phyloP scores from a whole-genome alignment of 2,113 vertebrate genomes.

The Oreocharis arfaki region DNA sequence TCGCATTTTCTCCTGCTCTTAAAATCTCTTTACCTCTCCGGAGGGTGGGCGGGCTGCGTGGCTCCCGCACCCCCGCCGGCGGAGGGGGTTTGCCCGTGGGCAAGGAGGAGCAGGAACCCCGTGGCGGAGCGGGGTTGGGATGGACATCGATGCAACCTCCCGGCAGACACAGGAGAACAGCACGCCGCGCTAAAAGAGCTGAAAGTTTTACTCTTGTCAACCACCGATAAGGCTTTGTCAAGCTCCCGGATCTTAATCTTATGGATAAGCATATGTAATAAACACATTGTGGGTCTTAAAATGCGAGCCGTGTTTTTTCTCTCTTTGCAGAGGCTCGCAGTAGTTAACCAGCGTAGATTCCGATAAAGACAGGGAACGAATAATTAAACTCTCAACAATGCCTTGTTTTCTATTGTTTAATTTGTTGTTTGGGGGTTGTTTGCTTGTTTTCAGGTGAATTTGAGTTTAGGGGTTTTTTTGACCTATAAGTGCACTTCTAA shows the following conservation, averaged over 20 bases:
- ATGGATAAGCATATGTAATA: neutral
- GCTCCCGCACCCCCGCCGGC: rapidly evolving
- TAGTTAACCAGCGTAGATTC: neutral
- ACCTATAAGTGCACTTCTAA: neutral
- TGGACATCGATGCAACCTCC: neutral
- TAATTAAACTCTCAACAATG: neutral
- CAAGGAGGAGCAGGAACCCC: neutral
- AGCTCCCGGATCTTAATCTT: neutral
- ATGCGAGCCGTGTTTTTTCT: neutral
- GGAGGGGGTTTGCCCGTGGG: neutral
- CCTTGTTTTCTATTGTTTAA: neutral
- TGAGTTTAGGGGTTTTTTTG: rapidly evolving
- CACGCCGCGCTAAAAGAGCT: rapidly evolving
- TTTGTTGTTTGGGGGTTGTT: neutral
- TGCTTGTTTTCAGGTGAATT: neutral
- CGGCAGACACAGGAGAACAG: neutral
- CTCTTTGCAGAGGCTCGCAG: neutral
- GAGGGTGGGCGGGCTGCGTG: neutral
- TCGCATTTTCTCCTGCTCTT: neutral
- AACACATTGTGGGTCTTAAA: neutral
- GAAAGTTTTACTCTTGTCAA: neutral
- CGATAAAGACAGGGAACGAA: neutral
- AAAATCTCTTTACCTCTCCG: neutral
- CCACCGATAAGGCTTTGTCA: neutral
- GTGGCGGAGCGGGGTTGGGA: rapidly evolving